Conservation (phyloP, 2,113 vertebrate species). For the Apistogramma diplotaenia region DNA sequence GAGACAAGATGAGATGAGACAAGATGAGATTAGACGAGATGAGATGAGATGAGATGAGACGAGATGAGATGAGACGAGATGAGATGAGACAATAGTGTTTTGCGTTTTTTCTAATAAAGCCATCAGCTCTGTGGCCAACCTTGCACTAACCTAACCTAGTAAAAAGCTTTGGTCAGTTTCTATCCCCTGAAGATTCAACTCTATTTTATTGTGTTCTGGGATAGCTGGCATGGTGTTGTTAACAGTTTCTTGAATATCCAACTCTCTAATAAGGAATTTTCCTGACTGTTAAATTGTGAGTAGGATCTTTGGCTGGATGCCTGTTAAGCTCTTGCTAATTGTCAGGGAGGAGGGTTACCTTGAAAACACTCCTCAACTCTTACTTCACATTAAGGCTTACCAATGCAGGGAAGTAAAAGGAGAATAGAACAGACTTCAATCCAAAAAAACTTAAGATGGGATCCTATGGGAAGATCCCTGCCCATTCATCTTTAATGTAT, state of each 20-base stretch:
- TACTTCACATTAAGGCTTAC: conserved; percentile 48
- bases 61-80: too few species aligned
- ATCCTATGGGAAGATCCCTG: conserved; percentile 51
- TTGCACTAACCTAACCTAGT: not conserved
- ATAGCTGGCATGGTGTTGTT: not conserved
- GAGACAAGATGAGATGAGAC: too few species aligned
- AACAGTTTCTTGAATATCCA: conserved; percentile 17
- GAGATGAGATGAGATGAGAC: too few species aligned
- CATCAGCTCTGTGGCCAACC: not conserved
- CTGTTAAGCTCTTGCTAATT: conserved; percentile 39
- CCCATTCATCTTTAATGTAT: conserved; percentile 74
- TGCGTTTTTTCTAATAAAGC: not conserved
- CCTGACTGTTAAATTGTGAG: conserved; percentile 12
- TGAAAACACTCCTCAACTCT: conserved; percentile 39
- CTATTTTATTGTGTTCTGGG: not conserved
- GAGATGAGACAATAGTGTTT: too few species aligned
- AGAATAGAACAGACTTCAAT: conserved; percentile 43
- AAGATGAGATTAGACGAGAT: too few species aligned
- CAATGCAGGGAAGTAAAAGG: conserved; percentile 20
- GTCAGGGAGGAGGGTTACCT: conserved; percentile 24
- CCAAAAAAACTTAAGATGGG: conserved; percentile 32
- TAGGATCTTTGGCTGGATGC: conserved; percentile 24
- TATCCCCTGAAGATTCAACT: not conserved
- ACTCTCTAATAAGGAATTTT: conserved; percentile 23
- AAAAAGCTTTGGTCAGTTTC: not conserved